These are phyloP conservation scores for Aphelenchoides avenae DNA, from an alignment of 1,140 invertebrate species.

Conservation along the genomic window DNA sequence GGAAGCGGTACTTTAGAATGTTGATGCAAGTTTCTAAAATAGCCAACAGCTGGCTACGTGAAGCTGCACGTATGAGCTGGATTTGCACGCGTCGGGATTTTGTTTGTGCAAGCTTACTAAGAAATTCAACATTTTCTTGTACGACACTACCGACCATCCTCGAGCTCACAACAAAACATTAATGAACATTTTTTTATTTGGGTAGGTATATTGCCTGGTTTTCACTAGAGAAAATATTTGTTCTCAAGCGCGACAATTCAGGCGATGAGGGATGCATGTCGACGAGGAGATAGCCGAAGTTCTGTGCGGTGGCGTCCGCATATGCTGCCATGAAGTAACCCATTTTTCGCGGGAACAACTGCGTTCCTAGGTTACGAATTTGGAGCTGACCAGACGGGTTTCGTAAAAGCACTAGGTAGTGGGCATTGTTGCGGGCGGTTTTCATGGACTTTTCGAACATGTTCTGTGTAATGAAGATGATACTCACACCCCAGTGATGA, in stretches of 20 bases:
- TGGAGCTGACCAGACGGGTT: conserved; percentile 25
- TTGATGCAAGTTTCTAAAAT: no score
- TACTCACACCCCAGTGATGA: conserved; percentile 28
- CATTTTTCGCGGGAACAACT: conserved; percentile 18
- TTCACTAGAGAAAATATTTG: no score
- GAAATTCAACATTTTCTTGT: not conserved
- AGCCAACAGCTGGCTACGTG: no score
- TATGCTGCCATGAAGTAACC: conserved; percentile 17
- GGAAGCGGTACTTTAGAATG: no score
- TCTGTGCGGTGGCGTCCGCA: conserved; percentile 10
- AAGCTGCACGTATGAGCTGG: no score
- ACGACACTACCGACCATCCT: not conserved
- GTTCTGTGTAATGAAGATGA: conserved; percentile 25
- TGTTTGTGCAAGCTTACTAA: not conserved
- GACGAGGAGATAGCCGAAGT: conserved; percentile 16
- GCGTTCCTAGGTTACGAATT: conserved; percentile 20
- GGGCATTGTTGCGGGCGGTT: conserved; percentile 25
- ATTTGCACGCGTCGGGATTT: no score
- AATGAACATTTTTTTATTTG: not conserved
- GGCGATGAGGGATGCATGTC: conserved; percentile 17
- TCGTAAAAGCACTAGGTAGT: conserved; percentile 33
- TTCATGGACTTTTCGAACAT: conserved; percentile 29
- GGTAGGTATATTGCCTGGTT: conserved; percentile 2
- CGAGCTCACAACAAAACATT: not conserved
- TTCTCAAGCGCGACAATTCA: conserved; percentile 8